Evolutionary conservation across 2,888 invertebrate genomes (phyloP), one percentile per base, ranked within the genome.

Genomic region (Tachina grossa): DNA sequence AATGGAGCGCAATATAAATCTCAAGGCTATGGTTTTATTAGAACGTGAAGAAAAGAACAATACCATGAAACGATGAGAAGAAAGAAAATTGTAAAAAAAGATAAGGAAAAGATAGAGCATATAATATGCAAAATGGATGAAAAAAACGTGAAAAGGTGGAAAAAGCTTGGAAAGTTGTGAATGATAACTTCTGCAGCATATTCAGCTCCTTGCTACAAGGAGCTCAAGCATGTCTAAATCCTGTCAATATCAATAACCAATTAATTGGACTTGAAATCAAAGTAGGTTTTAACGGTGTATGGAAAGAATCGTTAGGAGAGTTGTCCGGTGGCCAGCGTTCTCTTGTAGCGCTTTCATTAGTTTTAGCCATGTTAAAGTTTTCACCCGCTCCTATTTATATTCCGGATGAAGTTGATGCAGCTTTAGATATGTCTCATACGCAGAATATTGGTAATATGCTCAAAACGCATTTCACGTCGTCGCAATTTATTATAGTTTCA

Each of bases 331-430:
- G 99, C 0, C 98, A 99, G 93, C 95, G 98, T 88, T 98, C 99
- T 10, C 94, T 99, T 84, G 98, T 99, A 61, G 99, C 99, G 3
- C 94, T 99, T 75, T 98, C 99, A 1, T 94, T 99, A 82, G 98
- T 99, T 89, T 94, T 99, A 89, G 97, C 99, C 57, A 97, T 99
- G 97, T 93, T 99, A 90, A 95, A 97, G 89, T 99, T 98, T 94
- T 98, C 98, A 91, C 99, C 99, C 5, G 99, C 99, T 41, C 99
- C 99, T 9, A 94, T 99, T 16, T 99, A 99, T 93, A 98, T 99
- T 92, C 94, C 99, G 90, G 99, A 99, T 93, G 99, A 99, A 94
- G 98, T 99, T 71, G 99, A 99, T 93, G 99, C 99, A 0, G 99
- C 99, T 10, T 94, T 99, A 41, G 99, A 99, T 94, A 95, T 99